phyloP scores from a whole-genome alignment of 2,888 invertebrate genomes.

The Dryobota labecula region DNA sequence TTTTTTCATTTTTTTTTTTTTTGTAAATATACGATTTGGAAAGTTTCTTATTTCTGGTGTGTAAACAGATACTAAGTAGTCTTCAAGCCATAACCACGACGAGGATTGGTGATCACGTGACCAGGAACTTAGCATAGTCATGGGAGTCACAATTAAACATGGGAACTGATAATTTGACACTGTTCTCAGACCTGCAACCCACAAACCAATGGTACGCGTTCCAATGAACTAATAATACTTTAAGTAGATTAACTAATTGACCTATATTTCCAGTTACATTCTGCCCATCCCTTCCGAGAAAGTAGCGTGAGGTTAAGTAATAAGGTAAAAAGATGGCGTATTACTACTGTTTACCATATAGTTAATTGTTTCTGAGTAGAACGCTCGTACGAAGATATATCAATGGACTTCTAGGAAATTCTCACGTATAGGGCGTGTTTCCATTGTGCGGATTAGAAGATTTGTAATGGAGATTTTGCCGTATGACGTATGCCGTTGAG shows the following conservation, averaged over 20 bases:
- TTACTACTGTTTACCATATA: conserved; percentile 43
- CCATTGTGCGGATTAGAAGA: conserved; percentile 40
- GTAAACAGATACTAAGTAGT: background rate
- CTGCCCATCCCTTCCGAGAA: conserved; percentile 45
- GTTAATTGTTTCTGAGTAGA: conserved; percentile 55
- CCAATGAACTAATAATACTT: conserved; percentile 4
- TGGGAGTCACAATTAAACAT: background rate
- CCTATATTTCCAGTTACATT: conserved; percentile 35
- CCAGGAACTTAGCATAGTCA: background rate
- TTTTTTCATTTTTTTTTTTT: too few relatives aligned
- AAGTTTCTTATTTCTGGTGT: background rate
- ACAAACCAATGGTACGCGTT: background rate
- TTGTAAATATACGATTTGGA: conserved; percentile 8
- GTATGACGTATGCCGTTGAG: background rate
- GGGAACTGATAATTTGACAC: background rate
- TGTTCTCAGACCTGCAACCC: conserved; percentile 12
- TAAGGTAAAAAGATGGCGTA: conserved; percentile 32
- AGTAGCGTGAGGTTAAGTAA: conserved; percentile 36
- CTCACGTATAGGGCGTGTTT: conserved; percentile 53
- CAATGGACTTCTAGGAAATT: conserved; percentile 52
- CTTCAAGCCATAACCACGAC: background rate
- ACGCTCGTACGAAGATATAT: conserved; percentile 30
- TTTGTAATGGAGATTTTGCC: background rate
- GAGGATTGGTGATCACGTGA: background rate
- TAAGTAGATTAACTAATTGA: conserved; percentile 33